phyloP scores from a whole-genome alignment of 2,888 invertebrate species.

The Mythimna albipuncta region DNA sequence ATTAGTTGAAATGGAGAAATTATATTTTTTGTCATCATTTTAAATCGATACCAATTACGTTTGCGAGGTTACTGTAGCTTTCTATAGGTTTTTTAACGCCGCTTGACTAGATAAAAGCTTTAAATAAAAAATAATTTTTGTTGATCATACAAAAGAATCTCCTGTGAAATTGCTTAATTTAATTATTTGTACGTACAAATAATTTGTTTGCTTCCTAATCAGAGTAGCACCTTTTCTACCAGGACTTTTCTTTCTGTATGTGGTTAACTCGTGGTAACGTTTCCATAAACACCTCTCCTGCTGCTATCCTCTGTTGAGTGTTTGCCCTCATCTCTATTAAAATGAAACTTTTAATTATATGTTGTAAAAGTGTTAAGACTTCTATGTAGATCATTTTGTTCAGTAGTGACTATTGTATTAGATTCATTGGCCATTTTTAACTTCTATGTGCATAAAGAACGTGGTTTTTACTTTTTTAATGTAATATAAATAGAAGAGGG shows the following conservation, averaged over 20 bases:
- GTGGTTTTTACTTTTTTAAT: constrained; percentile 19
- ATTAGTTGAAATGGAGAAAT: too few species aligned
- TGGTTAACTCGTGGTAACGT: constrained; percentile 81
- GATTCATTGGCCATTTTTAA: constrained; percentile 30
- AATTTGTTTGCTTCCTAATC: constrained; percentile 43
- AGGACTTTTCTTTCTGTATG: constrained; percentile 67
- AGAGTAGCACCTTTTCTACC: constrained; percentile 67
- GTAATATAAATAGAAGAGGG: background rate
- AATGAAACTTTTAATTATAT: constrained; percentile 40
- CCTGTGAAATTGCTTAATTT: background rate
- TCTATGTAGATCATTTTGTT: constrained; percentile 28
- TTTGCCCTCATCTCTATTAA: constrained; percentile 52
- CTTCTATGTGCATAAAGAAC: constrained; percentile 3
- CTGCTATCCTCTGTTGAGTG: constrained; percentile 65
- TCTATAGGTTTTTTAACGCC: background rate
- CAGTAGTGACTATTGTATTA: constrained; percentile 34
- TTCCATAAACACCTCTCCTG: constrained; percentile 64
- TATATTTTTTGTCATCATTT: too few species aligned
- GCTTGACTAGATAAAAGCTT: background rate
- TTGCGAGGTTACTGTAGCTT: background rate
- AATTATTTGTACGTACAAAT: background rate
- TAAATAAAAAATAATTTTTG: background rate
- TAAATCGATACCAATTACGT: background rate
- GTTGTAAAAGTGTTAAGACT: constrained; percentile 57
- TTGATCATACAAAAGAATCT: background rate